Base-by-base conservation (phyloP, 2,888 invertebrate genomes). In the Allygus modestus region DNA sequence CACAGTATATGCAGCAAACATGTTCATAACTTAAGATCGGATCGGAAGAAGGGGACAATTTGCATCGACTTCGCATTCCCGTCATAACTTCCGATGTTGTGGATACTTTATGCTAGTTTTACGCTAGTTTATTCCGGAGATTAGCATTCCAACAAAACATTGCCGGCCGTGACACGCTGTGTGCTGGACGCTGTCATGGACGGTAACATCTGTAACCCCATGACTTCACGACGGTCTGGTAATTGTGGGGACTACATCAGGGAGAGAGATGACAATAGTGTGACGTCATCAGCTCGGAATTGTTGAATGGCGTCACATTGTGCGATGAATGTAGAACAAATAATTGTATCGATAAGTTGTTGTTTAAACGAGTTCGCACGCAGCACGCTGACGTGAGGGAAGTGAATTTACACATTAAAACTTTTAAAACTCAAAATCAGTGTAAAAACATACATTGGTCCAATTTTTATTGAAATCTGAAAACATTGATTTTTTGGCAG, bases 21-120 rank as follows among this genome's bases (percentile, higher is more conserved):
- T 37, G 37, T 37, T 37, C 65, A 65, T 65, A 65, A 31, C 17
- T 65, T 65, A 28, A 65, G 65, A 65, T 65, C 28, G 17, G 28
- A 65, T 65, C 65, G 15, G 65, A 65, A 31, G 26, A 65, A 54
- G 23, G 1, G 23, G 65, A 65, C 28, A 9, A 65, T 65, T 65
- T 65, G 65, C 65, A 65, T 65, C 65, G 5, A 23, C 7, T 31
- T 12, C 28, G 4, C 65, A 31, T 65, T 65, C n/a, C 65, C 28
- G 26, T 65, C 65, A 65, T 65, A 65, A 26, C 28, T 12, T 4
- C 17, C 65, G 15, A 65, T 31, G 54, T 23, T 5, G 17, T 1
- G 9, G 31, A 28, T 65, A 28, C 15, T 65, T 65, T 65, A 65
- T 65, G 31, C 65, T 0, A 5, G 65, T 65, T 65, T 31, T 28